A percentile compares a stretch with the other conserved stretches of the same genome.
Conservation (phyloP, 2,113 vertebrate genomes). For the Oryzias melastigma region DNA sequence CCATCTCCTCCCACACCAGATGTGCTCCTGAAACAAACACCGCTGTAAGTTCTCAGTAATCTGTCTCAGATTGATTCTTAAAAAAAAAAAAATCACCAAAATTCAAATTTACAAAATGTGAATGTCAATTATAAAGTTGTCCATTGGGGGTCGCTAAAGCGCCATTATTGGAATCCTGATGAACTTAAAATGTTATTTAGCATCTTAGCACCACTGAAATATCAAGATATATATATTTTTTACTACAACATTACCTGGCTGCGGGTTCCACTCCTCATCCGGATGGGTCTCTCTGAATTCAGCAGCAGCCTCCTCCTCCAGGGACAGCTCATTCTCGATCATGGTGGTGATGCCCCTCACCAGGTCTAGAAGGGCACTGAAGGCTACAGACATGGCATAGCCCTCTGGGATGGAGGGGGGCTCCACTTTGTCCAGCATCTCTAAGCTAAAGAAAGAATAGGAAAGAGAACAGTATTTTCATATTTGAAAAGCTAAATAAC, state of each 20-base stretch:
- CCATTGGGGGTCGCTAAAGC: constrained; percentile 28
- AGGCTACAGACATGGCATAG: constrained; percentile 98
- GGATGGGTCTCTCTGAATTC: constrained; percentile 67
- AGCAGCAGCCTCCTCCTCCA: constrained; percentile 73
- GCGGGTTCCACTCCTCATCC: constrained; percentile 75
- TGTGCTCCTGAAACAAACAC: constrained; percentile 79
- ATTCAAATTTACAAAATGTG: too few species aligned
- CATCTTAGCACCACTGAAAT: not conserved
- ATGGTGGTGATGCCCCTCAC: constrained; percentile 95
- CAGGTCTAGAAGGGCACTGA: constrained; percentile 94
- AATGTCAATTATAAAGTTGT: not conserved
- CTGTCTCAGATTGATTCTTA: not conserved
- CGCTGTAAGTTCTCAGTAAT: not conserved
- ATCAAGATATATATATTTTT: not conserved
- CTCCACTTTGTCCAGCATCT: constrained; percentile 99
- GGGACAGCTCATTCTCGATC: constrained; percentile 90
- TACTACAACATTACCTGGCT: constrained; percentile 75
- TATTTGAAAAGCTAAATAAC: too few species aligned
- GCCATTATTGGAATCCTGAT: not conserved
- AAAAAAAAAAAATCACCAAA: too few species aligned
- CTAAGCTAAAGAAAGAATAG: constrained; percentile 78
- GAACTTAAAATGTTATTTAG: too few species aligned
- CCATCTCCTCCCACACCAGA: constrained; percentile 98
- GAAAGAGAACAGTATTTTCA: not conserved
- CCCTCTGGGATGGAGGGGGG: constrained; percentile 97